Percentiles rank a stretch among this genome's conserved stretches.
phyloP scores from a whole-genome alignment of 2,113 vertebrate genomes.

The Pipa parva region DNA sequence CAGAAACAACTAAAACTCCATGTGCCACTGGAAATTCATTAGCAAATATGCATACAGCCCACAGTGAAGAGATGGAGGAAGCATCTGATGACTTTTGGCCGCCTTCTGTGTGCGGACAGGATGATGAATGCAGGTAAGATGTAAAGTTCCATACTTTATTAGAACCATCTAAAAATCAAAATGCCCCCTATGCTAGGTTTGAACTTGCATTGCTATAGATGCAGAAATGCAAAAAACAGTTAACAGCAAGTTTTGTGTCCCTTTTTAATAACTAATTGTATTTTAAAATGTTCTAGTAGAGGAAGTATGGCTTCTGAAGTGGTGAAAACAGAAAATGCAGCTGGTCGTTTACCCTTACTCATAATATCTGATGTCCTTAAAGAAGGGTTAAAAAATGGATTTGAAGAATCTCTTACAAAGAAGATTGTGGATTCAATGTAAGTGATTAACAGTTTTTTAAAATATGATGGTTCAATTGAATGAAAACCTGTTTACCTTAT shows the following conservation, averaged over 20 bases:
- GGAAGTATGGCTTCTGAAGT: not conserved
- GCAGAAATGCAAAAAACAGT: too few species aligned
- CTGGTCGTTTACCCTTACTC: slow-evolving; percentile 3
- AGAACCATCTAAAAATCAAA: too few species aligned
- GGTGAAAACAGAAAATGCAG: not conserved
- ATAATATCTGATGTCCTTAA: slow-evolving; percentile 30
- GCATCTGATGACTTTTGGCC: not conserved
- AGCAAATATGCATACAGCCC: not conserved
- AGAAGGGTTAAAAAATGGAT: slow-evolving; percentile 21
- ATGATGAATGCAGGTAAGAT: slow-evolving; percentile 28
- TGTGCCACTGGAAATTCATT: not conserved
- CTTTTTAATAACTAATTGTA: too few species aligned
- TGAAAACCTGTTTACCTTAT: too few species aligned
- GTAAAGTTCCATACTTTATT: too few species aligned
- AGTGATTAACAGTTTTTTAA: not conserved
- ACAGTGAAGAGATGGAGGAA: slow-evolving; percentile 26
- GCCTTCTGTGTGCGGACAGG: slow-evolving; percentile 5
- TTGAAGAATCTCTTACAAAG: slow-evolving; percentile 25
- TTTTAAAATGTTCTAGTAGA: not conserved
- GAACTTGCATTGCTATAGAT: too few species aligned
- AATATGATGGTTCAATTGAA: too few species aligned
- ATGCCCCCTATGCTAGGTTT: too few species aligned
- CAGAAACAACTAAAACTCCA: not conserved
- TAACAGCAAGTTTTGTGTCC: too few species aligned
- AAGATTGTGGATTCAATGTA: slow-evolving; percentile 36